Conservation (phyloP, 2,888 invertebrate species). For the Cetonia aurata region DNA sequence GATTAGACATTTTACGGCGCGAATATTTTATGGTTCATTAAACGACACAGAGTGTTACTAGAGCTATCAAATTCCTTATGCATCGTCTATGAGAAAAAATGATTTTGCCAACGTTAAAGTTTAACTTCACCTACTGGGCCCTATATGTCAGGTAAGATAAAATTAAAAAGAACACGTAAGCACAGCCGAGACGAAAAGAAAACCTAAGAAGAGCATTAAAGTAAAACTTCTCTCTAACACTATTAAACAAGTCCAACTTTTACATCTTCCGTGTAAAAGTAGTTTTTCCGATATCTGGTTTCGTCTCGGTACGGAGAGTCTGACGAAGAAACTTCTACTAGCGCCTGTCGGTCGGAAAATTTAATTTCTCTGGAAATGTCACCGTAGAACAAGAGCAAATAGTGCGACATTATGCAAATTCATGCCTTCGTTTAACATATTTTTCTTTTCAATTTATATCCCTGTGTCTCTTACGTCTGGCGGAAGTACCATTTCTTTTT, state of each 20-base stretch:
- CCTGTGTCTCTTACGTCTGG: conserved; percentile 25
- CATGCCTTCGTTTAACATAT: conserved; percentile 35
- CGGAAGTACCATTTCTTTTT: conserved; percentile 34
- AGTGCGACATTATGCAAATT: conserved; percentile 39
- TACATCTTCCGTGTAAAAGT: conserved; percentile 26
- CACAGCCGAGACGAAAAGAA: neutral
- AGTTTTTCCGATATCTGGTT: conserved; percentile 34
- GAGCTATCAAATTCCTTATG: too few relatives aligned
- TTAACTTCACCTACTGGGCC: conserved; percentile 11
- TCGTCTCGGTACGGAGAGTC: neutral
- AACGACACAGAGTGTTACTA: too few relatives aligned
- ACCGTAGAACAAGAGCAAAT: conserved; percentile 32
- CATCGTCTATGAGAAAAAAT: too few relatives aligned
- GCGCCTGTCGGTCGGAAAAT: conserved; percentile 23
- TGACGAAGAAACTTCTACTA: conserved; percentile 8
- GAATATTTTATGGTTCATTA: too few relatives aligned
- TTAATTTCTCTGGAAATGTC: conserved; percentile 35
- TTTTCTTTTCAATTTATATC: conserved; percentile 37
- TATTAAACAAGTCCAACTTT: conserved; percentile 33
- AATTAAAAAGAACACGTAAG: conserved; percentile 30
- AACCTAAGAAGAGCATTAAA: conserved; percentile 24
- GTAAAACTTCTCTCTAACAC: conserved; percentile 22
- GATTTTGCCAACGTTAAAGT: too few relatives aligned
- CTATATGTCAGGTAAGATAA: conserved; percentile 5
- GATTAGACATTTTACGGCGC: too few relatives aligned